Evolutionary conservation across 2,113 vertebrate genomes (phyloP), one percentile per base, ranked within the genome.

Genomic region (Carollia perspicillata): DNA sequence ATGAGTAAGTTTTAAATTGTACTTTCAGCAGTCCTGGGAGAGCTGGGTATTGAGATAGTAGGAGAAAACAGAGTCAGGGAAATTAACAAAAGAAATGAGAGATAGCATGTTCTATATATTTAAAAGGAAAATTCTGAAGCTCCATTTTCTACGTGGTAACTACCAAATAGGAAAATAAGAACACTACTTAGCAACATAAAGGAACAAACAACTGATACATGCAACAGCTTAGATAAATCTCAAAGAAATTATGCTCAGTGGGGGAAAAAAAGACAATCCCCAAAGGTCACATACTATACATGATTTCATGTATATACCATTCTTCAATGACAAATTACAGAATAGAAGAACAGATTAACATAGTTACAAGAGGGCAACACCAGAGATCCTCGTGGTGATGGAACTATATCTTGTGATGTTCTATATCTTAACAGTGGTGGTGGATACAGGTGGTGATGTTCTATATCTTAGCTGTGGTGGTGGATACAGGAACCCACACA

Each of bases 241-340:
- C 65, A 81, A 89, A 33, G 49, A 77, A 92, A 94, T 71, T 37
- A 89, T 30, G n/a, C 33, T 55, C 33, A 80, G 42, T 30, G 28
- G 33, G 33, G 20, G 20, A 6, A 20, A 55, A 79, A 55, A 74
- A 60, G 17, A 23, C n/a, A 97, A 60, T 53, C 30, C 35, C 40
- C 16, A 83, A 94, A 78, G 33, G 49, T 90, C 74, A 97, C 7
- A 92, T 78, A 90, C 28, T 66, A 1, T 79, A 12, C 60, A 55
- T 58, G 81, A 90, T 92, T 94, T 35, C 69, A 84, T 16, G 4
- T 51, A 51, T 51, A 51, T 51, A 51, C 49, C 16, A 51, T 51
- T 51, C n/a, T 69, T 92, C 66, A 95, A 89, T 74, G 40, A 90
- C 74, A 84, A 74, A 84, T n/a, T 74, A 83, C 17, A 95, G 92